These are phyloP conservation scores for Protomyctophum bolini DNA, from an alignment of 2,113 vertebrate genomes.

Conservation along the genomic window DNA sequence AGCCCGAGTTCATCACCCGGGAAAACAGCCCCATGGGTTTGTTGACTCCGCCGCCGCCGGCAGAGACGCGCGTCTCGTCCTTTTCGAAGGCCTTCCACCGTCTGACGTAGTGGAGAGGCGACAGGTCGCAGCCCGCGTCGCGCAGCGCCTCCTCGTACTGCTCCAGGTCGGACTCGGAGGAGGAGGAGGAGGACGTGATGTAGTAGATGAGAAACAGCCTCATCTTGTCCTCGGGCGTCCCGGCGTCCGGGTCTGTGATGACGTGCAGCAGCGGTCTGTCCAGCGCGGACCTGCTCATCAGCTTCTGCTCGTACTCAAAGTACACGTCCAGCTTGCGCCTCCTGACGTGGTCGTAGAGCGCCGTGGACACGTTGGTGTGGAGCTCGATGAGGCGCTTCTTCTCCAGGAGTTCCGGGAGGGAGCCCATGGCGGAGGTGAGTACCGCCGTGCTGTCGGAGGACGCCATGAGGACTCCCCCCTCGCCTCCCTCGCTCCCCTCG, in stretches of 20 bases:
- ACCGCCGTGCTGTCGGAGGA: conserved; percentile 89
- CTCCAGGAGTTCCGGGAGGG: conserved; percentile 89
- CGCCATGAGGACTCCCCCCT: conserved; percentile 91
- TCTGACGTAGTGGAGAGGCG: no score
- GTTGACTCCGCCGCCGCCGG: no score
- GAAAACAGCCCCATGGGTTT: no score
- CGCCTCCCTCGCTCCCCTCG: conserved; percentile 80
- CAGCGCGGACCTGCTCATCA: conserved; percentile 90
- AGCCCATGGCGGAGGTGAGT: conserved; percentile 87
- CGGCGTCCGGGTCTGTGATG: conserved; percentile 89
- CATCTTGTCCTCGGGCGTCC: conserved; percentile 91
- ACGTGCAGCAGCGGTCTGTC: conserved; percentile 91
- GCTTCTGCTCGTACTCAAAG: conserved; percentile 92
- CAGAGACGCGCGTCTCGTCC: no score
- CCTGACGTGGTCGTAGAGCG: conserved; percentile 91
- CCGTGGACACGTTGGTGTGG: conserved; percentile 91
- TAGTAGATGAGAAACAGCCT: conserved; percentile 90
- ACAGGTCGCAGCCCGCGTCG: no score
- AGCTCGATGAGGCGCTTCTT: conserved; percentile 92
- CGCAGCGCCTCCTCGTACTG: no score
- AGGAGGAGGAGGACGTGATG: conserved; percentile 74
- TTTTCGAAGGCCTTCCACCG: no score
- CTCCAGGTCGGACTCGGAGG: no score
- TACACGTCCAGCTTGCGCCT: conserved; percentile 88
- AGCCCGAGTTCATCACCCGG: no score